Conservation (phyloP, 2,797 vertebrate species). For the Champsocephalus esox region DNA sequence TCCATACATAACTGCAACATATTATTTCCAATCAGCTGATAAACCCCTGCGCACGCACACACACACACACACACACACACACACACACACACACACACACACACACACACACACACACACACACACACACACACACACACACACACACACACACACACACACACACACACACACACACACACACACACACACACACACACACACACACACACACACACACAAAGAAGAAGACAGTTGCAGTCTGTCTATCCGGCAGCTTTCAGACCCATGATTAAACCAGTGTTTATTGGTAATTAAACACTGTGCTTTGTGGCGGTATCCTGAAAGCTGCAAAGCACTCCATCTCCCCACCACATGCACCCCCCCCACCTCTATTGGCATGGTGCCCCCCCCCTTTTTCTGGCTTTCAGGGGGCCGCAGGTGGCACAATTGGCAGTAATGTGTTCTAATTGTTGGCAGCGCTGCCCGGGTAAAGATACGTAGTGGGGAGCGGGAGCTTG, state of each 20-base stretch:
- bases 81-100: conserved; percentile 11
- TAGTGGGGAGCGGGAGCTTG: conserved; percentile 73
- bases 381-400: conserved; percentile 64
- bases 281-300: conserved; percentile 87
- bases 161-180: conserved; percentile 8
- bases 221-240: conserved; percentile 63
- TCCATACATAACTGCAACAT: conserved; percentile 36
- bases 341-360: conserved; percentile 66
- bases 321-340: conserved; percentile 73
- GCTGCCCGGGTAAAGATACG: conserved; percentile 79
- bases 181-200: conserved; percentile 12
- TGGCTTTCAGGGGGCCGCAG: conserved; percentile 81
- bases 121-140: conserved; percentile 4
- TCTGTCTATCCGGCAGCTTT: conserved; percentile 66
- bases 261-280: conserved; percentile 81
- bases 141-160: conserved; percentile 7
- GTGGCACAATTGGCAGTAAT: conserved; percentile 88
- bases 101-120: conserved; percentile 13
- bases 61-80: conserved; percentile 11
- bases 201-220: conserved; percentile 30
- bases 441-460: conserved; percentile 86
- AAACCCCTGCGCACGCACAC: conserved; percentile 26
- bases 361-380: conserved; percentile 70
- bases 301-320: conserved; percentile 79
- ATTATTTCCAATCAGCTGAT: conserved; percentile 51